Evolutionary conservation across 2,888 invertebrate genomes (phyloP).

Genomic region (Sceliomorpha sp.): DNA sequence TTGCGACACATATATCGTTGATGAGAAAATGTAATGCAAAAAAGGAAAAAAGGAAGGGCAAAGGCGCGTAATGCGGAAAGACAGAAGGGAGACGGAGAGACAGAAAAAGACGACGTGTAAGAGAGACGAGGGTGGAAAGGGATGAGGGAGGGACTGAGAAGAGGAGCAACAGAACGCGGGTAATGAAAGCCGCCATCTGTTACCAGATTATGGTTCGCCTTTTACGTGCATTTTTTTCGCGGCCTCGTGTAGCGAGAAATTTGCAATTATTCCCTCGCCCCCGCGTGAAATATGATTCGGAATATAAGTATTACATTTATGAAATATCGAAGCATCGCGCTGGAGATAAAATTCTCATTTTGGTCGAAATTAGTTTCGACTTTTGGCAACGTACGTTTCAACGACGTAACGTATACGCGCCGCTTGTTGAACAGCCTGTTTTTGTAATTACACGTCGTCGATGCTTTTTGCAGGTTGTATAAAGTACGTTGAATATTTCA

Average conservation of each 20-base stretch:
- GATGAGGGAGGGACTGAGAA: constrained; percentile 17
- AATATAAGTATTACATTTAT: constrained; percentile 50
- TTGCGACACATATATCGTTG: constrained; percentile 60
- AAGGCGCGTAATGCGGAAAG: constrained; percentile 40
- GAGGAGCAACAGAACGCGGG: constrained; percentile 39
- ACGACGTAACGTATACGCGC: too few relatives aligned
- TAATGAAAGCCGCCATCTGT: constrained; percentile 57
- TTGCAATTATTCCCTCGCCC: constrained; percentile 45
- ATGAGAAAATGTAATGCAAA: constrained; percentile 52
- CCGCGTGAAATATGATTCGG: constrained; percentile 39
- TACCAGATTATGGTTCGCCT: constrained; percentile 50
- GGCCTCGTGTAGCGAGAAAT: constrained; percentile 29
- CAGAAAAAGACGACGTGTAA: constrained; percentile 30
- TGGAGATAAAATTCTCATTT: constrained; percentile 48
- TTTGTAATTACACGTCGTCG: too few relatives aligned
- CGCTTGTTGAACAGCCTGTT: too few relatives aligned
- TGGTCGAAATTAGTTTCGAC: constrained; percentile 21
- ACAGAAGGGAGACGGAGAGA: constrained; percentile 38
- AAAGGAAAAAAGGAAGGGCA: constrained; percentile 1
- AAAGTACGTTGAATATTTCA: too few relatives aligned
- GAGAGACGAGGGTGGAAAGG: constrained; percentile 11
- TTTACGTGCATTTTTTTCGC: constrained; percentile 44
- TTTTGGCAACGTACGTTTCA: background rate
- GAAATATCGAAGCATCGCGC: constrained; percentile 43
- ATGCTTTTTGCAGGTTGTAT: too few relatives aligned